Evolutionary conservation across 2,797 vertebrate genomes (phyloP).

Genomic region (Clarias platycephalus): DNA sequence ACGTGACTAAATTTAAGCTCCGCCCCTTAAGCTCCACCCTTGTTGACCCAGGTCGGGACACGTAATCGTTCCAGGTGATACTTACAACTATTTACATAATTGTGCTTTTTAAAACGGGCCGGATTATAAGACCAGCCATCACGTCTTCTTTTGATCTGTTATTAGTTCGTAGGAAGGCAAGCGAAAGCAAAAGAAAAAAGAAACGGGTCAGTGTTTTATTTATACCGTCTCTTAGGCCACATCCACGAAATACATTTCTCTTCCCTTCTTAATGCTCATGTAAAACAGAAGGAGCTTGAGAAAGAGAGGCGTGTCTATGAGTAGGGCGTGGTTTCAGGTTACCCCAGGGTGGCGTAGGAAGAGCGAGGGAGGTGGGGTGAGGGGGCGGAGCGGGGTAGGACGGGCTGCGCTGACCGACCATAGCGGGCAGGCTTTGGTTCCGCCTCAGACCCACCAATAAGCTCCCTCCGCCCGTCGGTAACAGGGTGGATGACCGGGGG

Average conservation of each 20-base stretch:
- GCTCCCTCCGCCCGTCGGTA: slow-evolving; percentile 82
- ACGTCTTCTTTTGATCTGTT: background rate
- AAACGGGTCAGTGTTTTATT: slow-evolving; percentile 10
- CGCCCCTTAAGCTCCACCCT: background rate
- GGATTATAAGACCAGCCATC: background rate
- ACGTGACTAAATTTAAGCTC: background rate
- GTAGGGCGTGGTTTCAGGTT: slow-evolving; percentile 65
- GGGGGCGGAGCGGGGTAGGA: slow-evolving; percentile 68
- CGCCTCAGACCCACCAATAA: slow-evolving; percentile 87
- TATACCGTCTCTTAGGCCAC: slow-evolving; percentile 9
- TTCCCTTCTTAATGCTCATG: slow-evolving; percentile 52
- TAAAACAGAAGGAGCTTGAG: slow-evolving; percentile 55
- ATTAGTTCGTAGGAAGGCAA: slow-evolving; percentile 17
- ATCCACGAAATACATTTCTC: background rate
- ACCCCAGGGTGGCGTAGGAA: slow-evolving; percentile 76
- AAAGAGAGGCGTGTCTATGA: slow-evolving; percentile 60
- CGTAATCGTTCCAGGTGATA: slow-evolving; percentile 32
- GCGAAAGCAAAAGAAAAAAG: slow-evolving; percentile 14
- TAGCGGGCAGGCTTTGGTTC: slow-evolving; percentile 92
- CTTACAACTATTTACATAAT: slow-evolving; percentile 50
- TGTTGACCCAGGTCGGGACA: slow-evolving; percentile 52
- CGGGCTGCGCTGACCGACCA: slow-evolving; percentile 78
- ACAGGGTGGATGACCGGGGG: slow-evolving; percentile 77
- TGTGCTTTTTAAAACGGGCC: slow-evolving; percentile 53
- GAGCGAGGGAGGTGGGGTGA: slow-evolving; percentile 77